phyloP scores from a whole-genome alignment of 2,113 vertebrate species.

The Ceyx cyanopectus region DNA sequence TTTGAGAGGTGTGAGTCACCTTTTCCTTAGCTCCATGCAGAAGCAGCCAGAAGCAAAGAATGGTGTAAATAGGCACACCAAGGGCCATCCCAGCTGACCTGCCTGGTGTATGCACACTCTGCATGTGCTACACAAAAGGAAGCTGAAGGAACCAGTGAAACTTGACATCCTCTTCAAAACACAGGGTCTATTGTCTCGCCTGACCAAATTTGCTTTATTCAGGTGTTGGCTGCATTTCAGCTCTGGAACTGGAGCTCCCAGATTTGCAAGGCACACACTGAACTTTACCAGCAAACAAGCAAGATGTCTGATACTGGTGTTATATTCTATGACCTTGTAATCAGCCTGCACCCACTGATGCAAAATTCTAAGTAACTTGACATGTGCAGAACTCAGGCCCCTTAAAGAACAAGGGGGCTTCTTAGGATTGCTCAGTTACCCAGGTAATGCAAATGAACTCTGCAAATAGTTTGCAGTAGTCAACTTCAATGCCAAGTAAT shows the following conservation, averaged over 20 bases:
- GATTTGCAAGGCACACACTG: not conserved
- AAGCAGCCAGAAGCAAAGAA: not conserved
- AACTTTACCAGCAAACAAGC: not conserved
- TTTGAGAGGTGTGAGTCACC: not conserved
- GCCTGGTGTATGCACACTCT: accelerated
- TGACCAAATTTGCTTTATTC: not conserved
- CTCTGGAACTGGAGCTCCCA: not conserved
- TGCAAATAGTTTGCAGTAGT: not conserved
- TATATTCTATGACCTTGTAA: not conserved
- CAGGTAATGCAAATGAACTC: not conserved
- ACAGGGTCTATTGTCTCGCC: not conserved
- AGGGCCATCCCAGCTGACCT: not conserved
- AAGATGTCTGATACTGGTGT: not conserved
- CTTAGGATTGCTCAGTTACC: not conserved
- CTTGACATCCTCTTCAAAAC: not conserved
- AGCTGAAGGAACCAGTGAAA: not conserved
- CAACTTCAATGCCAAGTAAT: not conserved
- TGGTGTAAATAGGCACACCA: not conserved
- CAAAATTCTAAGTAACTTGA: not conserved
- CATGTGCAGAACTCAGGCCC: not conserved
- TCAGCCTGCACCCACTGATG: not conserved
- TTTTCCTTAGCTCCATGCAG: not conserved
- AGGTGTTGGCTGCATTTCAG: not conserved
- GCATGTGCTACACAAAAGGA: not conserved
- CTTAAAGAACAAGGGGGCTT: not conserved